Evolutionary conservation across 2,113 vertebrate genomes (phyloP).

Genomic region (Mobula birostris): DNA sequence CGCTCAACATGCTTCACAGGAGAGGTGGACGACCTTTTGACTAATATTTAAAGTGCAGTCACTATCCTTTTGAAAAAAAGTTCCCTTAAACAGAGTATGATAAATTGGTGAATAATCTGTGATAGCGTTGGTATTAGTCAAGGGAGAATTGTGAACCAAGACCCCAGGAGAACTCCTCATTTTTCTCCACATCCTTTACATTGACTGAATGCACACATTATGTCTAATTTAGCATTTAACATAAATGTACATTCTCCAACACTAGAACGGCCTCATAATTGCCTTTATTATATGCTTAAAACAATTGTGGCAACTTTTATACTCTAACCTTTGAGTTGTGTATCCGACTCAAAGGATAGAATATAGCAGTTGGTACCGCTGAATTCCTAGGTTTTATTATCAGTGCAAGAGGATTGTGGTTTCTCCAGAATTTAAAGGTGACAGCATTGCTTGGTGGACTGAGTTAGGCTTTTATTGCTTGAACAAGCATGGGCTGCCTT

Average conservation of each 20-base stretch:
- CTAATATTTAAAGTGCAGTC: not conserved
- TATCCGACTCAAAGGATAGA: not conserved
- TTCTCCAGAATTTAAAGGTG: too few species aligned
- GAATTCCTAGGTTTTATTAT: too few species aligned
- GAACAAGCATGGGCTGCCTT: too few species aligned
- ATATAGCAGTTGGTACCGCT: too few species aligned
- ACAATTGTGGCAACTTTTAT: not conserved
- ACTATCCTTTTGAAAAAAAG: not conserved
- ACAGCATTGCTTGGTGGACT: too few species aligned
- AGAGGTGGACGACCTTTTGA: not conserved
- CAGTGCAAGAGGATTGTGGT: too few species aligned
- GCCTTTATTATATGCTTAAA: not conserved
- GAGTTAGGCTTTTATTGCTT: too few species aligned
- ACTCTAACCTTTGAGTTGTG: too few species aligned
- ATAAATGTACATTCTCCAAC: not conserved
- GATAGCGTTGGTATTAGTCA: not conserved
- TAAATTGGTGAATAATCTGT: not conserved
- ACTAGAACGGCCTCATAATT: not conserved
- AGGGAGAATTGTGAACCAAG: not conserved
- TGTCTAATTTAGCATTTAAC: not conserved
- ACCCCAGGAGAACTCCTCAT: not conserved
- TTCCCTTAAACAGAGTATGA: not conserved
- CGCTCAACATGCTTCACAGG: not conserved
- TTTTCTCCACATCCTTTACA: not conserved
- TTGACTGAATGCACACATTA: not conserved